Evolutionary conservation across 2,888 invertebrate genomes (phyloP).

Genomic region (Arctia plantaginis): DNA sequence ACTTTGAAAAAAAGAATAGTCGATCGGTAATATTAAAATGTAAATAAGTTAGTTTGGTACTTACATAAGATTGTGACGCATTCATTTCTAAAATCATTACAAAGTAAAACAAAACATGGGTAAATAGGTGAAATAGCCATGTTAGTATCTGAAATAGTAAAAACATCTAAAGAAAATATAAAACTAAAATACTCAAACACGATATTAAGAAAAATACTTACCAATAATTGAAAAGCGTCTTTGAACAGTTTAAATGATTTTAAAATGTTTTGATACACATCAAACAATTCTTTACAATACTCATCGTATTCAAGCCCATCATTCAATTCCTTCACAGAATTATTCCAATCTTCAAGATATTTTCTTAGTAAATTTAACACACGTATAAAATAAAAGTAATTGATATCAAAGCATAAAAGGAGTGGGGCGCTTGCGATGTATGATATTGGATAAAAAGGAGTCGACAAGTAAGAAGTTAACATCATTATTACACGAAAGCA

Average conservation of each 20-base stretch:
- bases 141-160: too few relatives aligned
- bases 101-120: too few relatives aligned
- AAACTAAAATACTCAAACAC: too few relatives aligned
- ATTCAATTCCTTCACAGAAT: background rate
- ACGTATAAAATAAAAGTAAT: constrained; percentile 1
- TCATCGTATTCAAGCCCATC: background rate
- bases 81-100: too few relatives aligned
- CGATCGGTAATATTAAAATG: too few relatives aligned
- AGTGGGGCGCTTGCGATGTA: background rate
- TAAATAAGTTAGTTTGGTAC: too few relatives aligned
- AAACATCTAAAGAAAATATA: too few relatives aligned
- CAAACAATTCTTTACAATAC: background rate
- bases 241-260: constrained; percentile 4
- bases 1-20: too few relatives aligned
- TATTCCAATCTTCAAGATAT: constrained; percentile 1
- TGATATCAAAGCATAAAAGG: background rate
- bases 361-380: background rate
- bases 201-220: background rate
- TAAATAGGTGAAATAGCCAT: too few relatives aligned
- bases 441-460: background rate
- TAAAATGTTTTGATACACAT: constrained; percentile 4
- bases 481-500: background rate
- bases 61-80: too few relatives aligned
- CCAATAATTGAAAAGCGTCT: constrained; percentile 1
- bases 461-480: background rate